Conservation (phyloP, 2,113 vertebrate genomes). For the Brachyhypopomus occidentalis region DNA sequence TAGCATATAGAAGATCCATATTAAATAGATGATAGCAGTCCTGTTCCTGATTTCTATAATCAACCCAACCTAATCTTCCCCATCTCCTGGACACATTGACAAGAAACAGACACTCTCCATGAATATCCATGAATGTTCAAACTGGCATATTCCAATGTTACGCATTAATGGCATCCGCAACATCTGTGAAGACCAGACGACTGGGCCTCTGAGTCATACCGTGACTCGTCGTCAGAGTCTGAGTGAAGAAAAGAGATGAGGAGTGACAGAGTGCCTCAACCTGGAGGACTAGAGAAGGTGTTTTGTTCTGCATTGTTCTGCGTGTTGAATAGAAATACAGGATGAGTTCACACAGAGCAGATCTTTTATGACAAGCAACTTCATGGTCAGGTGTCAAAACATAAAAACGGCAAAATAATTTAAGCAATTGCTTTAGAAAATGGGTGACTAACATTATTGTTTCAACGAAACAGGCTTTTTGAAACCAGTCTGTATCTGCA, state of each 20-base stretch:
- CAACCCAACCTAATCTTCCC: not conserved
- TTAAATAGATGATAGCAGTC: not conserved
- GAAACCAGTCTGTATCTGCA: no score
- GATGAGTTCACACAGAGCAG: not conserved
- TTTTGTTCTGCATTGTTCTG: not conserved
- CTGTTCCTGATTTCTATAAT: not conserved
- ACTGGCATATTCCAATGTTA: slow-evolving; percentile 65
- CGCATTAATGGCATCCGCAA: slow-evolving; percentile 91
- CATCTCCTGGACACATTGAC: not conserved
- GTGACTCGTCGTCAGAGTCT: slow-evolving; percentile 86
- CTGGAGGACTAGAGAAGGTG: not conserved
- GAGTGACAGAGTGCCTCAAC: not conserved
- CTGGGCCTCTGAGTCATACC: slow-evolving; percentile 89
- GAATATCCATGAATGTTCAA: not conserved
- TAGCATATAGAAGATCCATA: not conserved
- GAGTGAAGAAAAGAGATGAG: slow-evolving; percentile 44
- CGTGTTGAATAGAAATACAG: not conserved
- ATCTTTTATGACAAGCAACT: slow-evolving; percentile 72
- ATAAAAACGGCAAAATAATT: slow-evolving; percentile 59
- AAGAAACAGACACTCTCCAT: not conserved
- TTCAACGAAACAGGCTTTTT: not conserved
- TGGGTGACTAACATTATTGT: no score
- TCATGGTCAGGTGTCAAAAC: slow-evolving; percentile 68
- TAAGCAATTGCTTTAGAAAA: no score
- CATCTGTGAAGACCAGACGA: slow-evolving; percentile 93